These are phyloP conservation scores for Ophion slaviceki DNA, from an alignment of 2,888 invertebrate genomes.

Conservation along the genomic window DNA sequence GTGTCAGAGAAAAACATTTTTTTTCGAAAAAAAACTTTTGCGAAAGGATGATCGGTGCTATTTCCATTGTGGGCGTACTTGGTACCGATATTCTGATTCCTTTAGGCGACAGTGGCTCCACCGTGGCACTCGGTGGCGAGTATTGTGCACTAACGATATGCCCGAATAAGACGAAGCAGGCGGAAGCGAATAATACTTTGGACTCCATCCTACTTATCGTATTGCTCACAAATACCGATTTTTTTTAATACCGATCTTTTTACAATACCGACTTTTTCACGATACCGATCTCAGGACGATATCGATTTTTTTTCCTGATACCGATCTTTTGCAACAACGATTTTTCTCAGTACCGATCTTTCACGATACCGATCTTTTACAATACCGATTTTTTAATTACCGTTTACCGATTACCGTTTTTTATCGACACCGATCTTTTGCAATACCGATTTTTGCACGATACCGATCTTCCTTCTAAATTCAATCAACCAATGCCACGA, in stretches of 20 bases:
- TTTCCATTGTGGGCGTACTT: slow-evolving; percentile 80
- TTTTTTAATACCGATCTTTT: background rate
- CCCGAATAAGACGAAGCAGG: background rate
- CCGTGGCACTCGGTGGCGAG: slow-evolving; percentile 78
- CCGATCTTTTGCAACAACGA: background rate
- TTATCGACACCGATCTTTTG: background rate
- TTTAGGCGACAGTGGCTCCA: slow-evolving; percentile 86
- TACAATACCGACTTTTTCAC: background rate
- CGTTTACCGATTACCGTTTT: background rate
- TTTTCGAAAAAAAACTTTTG: background rate
- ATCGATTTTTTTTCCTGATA: background rate
- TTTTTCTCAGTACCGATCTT: background rate
- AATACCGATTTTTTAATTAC: background rate
- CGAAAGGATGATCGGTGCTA: background rate
- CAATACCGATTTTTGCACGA: background rate
- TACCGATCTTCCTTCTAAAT: background rate
- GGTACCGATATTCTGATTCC: slow-evolving; percentile 87
- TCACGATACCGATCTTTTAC: background rate
- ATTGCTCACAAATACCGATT: background rate
- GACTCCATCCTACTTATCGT: background rate
- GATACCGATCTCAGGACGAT: background rate
- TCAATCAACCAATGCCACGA: too few relatives aligned
- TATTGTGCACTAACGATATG: slow-evolving; percentile 34
- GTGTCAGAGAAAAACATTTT: background rate
- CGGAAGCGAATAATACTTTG: background rate